Percentiles rank a stretch among this genome's conserved stretches.
phyloP scores from a whole-genome alignment of 2,888 invertebrate genomes.

The Chrysolina americana region DNA sequence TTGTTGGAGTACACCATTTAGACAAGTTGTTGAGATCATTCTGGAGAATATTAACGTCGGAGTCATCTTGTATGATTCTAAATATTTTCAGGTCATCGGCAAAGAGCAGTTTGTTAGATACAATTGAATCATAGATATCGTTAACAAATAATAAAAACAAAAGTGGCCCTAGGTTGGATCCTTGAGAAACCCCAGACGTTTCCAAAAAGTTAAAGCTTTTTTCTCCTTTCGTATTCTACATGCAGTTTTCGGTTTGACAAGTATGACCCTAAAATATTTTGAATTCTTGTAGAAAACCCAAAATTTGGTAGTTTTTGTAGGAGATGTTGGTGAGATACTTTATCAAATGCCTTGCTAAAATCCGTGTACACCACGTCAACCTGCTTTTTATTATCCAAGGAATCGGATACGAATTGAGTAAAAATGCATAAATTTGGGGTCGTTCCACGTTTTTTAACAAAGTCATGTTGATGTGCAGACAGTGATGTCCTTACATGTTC shows the following conservation, averaged over 20 bases:
- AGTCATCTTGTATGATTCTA: too few species aligned
- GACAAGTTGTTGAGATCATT: too few species aligned
- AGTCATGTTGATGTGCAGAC: too few species aligned
- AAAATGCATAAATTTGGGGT: too few species aligned
- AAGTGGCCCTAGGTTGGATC: too few species aligned
- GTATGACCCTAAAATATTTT: constrained; percentile 14
- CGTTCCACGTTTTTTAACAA: too few species aligned
- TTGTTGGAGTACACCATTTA: constrained; percentile 27
- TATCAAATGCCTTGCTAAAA: background rate
- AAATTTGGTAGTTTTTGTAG: constrained; percentile 17
- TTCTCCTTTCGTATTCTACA: constrained; percentile 9
- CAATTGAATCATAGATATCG: constrained; percentile 13
- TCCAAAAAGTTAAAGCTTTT: background rate
- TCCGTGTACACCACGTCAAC: background rate
- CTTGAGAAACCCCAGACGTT: constrained; percentile 31
- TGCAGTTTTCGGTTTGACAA: background rate
- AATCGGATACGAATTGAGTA: constrained; percentile 9
- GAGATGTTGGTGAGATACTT: too few species aligned
- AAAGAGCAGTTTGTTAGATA: constrained; percentile 7
- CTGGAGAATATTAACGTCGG: too few species aligned
- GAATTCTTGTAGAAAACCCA: constrained; percentile 19
- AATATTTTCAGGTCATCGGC: too few species aligned
- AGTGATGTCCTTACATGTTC: too few species aligned
- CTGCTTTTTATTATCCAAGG: constrained; percentile 16
- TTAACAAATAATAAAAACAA: too few species aligned